Conservation (phyloP, 1,140 invertebrate species). For the Paracyclopina nana region DNA sequence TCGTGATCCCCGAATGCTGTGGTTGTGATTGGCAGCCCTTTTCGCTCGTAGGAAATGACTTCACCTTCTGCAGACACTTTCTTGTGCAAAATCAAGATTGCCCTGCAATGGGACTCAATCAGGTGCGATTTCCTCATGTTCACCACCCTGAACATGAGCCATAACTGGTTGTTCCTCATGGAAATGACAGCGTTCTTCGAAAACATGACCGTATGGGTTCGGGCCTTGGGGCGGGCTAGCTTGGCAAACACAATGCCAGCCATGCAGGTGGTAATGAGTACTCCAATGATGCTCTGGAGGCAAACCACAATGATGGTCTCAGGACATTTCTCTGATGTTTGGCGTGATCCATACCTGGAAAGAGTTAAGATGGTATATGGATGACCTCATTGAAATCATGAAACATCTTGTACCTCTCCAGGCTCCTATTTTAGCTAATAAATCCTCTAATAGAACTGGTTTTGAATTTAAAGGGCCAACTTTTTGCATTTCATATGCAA, state of each 20-base stretch:
- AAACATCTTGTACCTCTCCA: no score
- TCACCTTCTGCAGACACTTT: conserved; percentile 67
- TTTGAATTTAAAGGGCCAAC: no score
- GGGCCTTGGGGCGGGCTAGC: conserved; percentile 85
- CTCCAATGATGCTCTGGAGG: conserved; percentile 82
- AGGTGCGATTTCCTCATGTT: conserved; percentile 97
- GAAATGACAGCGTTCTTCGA: conserved; percentile 82
- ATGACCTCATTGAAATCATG: no score
- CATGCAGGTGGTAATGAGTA: conserved; percentile 67
- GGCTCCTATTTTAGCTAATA: no score
- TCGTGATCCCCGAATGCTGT: no score
- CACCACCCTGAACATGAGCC: conserved; percentile 86
- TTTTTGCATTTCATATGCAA: no score
- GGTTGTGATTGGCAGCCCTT: no score
- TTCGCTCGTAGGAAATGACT: no score
- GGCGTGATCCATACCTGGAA: conserved; percentile 42
- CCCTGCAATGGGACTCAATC: conserved; percentile 71
- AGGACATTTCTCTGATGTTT: conserved; percentile 81
- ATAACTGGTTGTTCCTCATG: conserved; percentile 64
- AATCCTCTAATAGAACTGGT: no score
- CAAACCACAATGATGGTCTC: conserved; percentile 93
- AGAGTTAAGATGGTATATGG: no score
- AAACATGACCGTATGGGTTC: conserved; percentile 86
- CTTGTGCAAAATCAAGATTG: conserved; percentile 70
- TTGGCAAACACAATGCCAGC: conserved; percentile 89